Evolutionary conservation across 2,797 vertebrate genomes (phyloP).

Genomic region (Microctenopoma lineatum): DNA sequence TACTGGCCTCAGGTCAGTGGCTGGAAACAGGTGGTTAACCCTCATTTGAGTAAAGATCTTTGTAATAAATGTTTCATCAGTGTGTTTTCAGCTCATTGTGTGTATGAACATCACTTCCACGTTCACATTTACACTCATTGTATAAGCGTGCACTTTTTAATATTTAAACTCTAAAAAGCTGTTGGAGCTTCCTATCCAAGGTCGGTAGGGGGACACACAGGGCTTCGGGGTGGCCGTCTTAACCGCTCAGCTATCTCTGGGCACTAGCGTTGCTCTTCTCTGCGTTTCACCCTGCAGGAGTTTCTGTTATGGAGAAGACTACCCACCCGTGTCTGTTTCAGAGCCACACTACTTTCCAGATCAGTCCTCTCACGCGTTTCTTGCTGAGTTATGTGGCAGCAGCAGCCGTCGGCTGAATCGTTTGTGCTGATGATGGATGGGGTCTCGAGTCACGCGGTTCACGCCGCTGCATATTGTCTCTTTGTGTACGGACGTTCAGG

Average conservation of each 20-base stretch:
- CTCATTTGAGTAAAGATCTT: too few species aligned
- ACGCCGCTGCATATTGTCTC: background rate
- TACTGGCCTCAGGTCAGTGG: background rate
- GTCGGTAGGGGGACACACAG: constrained; percentile 7
- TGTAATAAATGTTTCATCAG: too few species aligned
- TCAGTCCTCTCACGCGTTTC: constrained; percentile 14
- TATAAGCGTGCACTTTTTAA: too few species aligned
- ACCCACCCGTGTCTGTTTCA: constrained; percentile 35
- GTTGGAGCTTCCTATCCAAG: constrained; percentile 46
- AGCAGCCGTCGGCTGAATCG: background rate
- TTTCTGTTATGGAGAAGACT: constrained; percentile 47
- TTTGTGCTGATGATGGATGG: constrained; percentile 42
- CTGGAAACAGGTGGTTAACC: too few species aligned
- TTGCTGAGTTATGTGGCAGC: constrained; percentile 31
- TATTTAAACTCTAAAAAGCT: background rate
- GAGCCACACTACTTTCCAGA: constrained; percentile 25
- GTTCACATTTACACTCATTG: too few species aligned
- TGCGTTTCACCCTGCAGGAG: constrained; percentile 42
- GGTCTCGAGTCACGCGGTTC: too few species aligned
- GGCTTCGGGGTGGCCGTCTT: constrained; percentile 44
- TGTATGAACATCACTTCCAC: too few species aligned
- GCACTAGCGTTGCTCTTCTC: constrained; percentile 28
- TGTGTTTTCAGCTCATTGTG: too few species aligned
- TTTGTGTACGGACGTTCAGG: background rate
- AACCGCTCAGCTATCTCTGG: constrained; percentile 47